Evolutionary conservation across 2,113 vertebrate species (phyloP).

Genomic region (Boulengeromyrus knoepffleri): DNA sequence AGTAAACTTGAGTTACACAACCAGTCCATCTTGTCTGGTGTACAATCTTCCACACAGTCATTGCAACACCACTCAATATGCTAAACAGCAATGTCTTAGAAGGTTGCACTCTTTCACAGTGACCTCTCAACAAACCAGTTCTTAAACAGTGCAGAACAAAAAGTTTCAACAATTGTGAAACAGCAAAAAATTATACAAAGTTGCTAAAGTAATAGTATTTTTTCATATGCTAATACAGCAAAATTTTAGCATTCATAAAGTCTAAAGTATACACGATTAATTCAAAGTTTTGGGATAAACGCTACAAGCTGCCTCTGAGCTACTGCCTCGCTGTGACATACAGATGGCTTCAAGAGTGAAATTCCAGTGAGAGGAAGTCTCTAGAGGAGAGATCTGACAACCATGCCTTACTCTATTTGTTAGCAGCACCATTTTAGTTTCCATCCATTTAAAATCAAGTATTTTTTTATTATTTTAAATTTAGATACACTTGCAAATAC

Average conservation of each 20-base stretch:
- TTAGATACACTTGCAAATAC: neutral
- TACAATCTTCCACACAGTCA: neutral
- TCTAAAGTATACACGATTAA: neutral
- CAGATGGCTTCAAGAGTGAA: neutral
- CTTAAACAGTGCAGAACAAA: neutral
- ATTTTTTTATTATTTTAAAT: neutral
- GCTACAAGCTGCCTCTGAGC: neutral
- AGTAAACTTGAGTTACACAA: neutral
- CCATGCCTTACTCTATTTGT: neutral
- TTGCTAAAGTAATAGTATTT: neutral
- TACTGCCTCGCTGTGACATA: neutral
- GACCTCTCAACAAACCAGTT: neutral
- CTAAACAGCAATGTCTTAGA: neutral
- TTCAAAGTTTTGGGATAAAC: neutral
- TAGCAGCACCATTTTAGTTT: neutral
- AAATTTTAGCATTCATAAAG: neutral
- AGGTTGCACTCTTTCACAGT: neutral
- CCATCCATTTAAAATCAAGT: neutral
- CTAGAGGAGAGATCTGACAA: neutral
- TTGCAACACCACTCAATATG: neutral
- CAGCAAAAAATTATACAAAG: neutral
- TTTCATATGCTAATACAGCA: neutral
- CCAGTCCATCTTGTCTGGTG: neutral
- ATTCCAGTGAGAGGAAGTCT: neutral
- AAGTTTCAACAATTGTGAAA: neutral